These are phyloP conservation scores for Heliconius melpomene DNA, from an alignment of 1,140 invertebrate species.

Conservation along the genomic window DNA sequence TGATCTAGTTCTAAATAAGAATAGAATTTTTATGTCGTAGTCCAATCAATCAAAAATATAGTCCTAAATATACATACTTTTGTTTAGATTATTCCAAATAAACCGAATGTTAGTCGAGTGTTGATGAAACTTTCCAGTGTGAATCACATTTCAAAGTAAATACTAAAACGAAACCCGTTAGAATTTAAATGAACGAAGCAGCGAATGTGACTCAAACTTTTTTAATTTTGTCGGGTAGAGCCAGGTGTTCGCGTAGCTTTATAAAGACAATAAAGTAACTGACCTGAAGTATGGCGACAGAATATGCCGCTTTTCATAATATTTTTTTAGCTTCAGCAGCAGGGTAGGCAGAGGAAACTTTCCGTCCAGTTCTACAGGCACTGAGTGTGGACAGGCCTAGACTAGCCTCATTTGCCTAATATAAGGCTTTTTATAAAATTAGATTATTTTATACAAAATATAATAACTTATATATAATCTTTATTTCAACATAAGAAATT, in stretches of 20 bases:
- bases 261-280: constrained; percentile 58
- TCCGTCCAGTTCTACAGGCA: too few species aligned
- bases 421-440: too few species aligned
- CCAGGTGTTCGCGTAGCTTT: constrained; percentile 64
- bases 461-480: too few species aligned
- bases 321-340: not conserved
- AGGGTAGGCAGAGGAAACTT: too few species aligned
- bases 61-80: not conserved
- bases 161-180: constrained; percentile 70
- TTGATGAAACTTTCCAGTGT: constrained; percentile 51
- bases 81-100: not conserved
- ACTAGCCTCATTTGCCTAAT: too few species aligned
- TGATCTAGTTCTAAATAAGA: too few species aligned
- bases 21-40: too few species aligned
- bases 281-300: constrained; percentile 13
- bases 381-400: too few species aligned
- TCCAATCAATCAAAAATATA: not conserved
- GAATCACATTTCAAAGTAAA: constrained; percentile 72
- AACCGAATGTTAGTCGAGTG: constrained; percentile 8
- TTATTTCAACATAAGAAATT: too few species aligned
- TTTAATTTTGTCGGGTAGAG: constrained; percentile 74
- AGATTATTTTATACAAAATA: too few species aligned
- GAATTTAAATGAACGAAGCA: constrained; percentile 76
- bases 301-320: not conserved
- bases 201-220: constrained; percentile 65